Evolutionary conservation across 1,140 invertebrate genomes (phyloP), one percentile per base, ranked within the genome.

Genomic region (Danaus plexippus): DNA sequence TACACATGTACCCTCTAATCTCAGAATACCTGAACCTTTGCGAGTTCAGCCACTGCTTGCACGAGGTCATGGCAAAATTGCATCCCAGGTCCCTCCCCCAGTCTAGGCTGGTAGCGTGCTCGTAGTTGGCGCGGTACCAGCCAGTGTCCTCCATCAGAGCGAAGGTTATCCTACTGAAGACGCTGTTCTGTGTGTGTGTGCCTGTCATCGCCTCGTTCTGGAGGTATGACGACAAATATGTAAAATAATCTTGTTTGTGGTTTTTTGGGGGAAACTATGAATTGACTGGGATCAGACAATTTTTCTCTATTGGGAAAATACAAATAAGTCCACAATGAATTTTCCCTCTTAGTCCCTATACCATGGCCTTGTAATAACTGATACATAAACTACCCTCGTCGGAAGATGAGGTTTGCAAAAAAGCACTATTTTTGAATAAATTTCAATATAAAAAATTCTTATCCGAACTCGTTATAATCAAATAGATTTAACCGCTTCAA

Each of bases 171-270:
- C 97, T 88, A 1, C 97, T 99, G 80, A 99, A 99, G 0, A 98
- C 95, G 0, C 97, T 97, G 88, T 98, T 98, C 86, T 99, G 98
- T 0, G 98, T 99, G 77, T 99, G 98, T 0, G 97, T 99, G 1
- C 98, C 98, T 0, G 98, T 99, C 98, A 99, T 99, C 0, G 97
- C 97, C 90, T 99, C 98, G 88, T 99, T 99, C 95, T 98, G 75
- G 52, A 87, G 87, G 66, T 58, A 50, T 44, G 40, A 44, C n/a
- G 55, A 43, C 12, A 51, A 22, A 11, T 32, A 40, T 12, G 10
- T 9, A 4, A 9, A 32, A 41, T 42, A 40, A 42, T 18, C 7
- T 10, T 15, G 18, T n/a, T 11, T 1, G 41, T 43, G 7, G 22
- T 32, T 32, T 32, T 32, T 32, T 2, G 2, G 22, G 22, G 22